Conservation (phyloP, 2,888 invertebrate species). For the Ochropleura plecta region DNA sequence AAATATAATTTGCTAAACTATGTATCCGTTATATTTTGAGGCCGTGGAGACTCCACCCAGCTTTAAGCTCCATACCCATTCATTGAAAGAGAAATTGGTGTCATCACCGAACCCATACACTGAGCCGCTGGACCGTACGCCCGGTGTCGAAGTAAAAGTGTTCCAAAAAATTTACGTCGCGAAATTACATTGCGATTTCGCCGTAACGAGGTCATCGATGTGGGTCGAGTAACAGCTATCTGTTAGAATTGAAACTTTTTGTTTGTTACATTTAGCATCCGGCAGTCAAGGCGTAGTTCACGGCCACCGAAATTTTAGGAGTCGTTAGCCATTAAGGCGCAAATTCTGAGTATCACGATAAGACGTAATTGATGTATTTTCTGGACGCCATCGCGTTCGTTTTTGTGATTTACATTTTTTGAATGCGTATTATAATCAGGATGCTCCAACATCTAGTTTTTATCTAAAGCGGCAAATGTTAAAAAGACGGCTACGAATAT, state of each 20-base stretch:
- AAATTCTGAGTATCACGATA: constrained; percentile 66
- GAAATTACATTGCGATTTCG: constrained; percentile 90
- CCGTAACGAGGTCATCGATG: constrained; percentile 87
- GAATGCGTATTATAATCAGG: constrained; percentile 42
- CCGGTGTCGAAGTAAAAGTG: constrained; percentile 89
- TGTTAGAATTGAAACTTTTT: constrained; percentile 82
- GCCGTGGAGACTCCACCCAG: constrained; percentile 65
- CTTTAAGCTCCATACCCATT: constrained; percentile 74
- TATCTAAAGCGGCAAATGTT: constrained; percentile 17
- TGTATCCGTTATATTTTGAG: constrained; percentile 67
- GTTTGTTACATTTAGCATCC: constrained; percentile 80
- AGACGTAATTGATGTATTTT: constrained; percentile 64
- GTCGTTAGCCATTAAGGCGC: constrained; percentile 67
- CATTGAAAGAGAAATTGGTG: constrained; percentile 90
- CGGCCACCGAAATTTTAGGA: constrained; percentile 77
- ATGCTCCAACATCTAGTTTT: constrained; percentile 40
- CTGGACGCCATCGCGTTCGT: constrained; percentile 58
- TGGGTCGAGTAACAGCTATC: constrained; percentile 89
- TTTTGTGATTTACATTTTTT: constrained; percentile 44
- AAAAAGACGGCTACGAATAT: constrained; percentile 21
- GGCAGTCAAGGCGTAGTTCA: constrained; percentile 79
- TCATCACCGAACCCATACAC: constrained; percentile 83
- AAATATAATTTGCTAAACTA: constrained; percentile 64
- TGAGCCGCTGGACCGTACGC: constrained; percentile 79
- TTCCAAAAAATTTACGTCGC: constrained; percentile 89